A percentile compares a stretch with the other conserved stretches of the same genome.
These are phyloP conservation scores for Mus caroli DNA, from an alignment of 2,797 vertebrate species.

Conservation along the genomic window DNA sequence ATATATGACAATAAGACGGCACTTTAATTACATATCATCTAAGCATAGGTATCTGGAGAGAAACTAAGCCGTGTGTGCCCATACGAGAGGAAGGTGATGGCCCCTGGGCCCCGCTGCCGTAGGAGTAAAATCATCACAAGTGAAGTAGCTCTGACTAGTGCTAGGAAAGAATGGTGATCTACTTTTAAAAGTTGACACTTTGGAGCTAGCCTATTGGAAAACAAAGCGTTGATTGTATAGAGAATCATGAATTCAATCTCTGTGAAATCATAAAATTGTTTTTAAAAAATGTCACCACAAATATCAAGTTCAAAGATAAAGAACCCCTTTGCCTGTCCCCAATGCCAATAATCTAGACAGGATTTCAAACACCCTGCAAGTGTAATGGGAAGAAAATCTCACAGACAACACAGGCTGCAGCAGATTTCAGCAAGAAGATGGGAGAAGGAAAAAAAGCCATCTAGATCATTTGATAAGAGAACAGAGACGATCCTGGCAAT, in stretches of 20 bases:
- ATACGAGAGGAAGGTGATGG: neutral
- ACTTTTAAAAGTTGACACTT: constrained; percentile 58
- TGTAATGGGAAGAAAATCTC: constrained; percentile 65
- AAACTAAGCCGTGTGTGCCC: constrained; percentile 15
- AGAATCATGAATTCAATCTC: constrained; percentile 46
- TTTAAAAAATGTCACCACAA: constrained; percentile 66
- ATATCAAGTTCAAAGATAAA: constrained; percentile 79
- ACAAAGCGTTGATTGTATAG: constrained; percentile 52
- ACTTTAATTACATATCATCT: constrained; percentile 42
- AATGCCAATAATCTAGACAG: constrained; percentile 67
- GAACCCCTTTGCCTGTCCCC: constrained; percentile 44
- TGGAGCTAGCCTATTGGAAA: neutral
- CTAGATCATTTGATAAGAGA: constrained; percentile 84
- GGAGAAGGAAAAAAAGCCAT: constrained; percentile 57
- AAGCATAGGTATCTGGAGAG: constrained; percentile 18
- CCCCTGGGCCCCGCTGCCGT: neutral
- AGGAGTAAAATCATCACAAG: fast-evolving
- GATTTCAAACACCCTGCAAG: constrained; percentile 75
- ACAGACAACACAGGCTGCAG: constrained; percentile 61
- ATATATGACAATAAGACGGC: constrained; percentile 37
- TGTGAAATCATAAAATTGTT: constrained; percentile 40
- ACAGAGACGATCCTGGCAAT: constrained; percentile 84
- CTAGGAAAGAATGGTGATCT: constrained; percentile 31
- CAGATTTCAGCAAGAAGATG: constrained; percentile 73
- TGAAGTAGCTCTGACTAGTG: neutral